Percentiles rank a stretch among this genome's conserved stretches.
These are phyloP conservation scores for Tachysurus fulvidraco DNA, from an alignment of 2,113 vertebrate species.

Conservation along the genomic window DNA sequence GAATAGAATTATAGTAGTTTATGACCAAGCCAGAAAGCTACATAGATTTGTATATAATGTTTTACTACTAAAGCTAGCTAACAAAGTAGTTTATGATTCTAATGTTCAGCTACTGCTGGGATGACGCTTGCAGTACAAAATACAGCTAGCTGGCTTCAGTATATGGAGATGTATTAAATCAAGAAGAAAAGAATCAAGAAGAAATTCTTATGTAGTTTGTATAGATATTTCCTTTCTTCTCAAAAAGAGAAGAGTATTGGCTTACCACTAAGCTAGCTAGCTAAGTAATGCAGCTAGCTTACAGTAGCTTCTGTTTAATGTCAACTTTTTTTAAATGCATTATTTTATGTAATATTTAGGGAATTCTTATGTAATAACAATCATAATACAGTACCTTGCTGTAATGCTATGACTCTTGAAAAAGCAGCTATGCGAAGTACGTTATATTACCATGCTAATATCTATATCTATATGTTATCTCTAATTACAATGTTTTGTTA, in stretches of 20 bases:
- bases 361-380: not conserved
- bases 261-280: not conserved
- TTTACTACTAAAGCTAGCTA: not conserved
- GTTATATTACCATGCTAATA: not conserved
- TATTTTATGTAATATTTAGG: not conserved
- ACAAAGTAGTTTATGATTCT: not conserved
- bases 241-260: not conserved
- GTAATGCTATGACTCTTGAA: not conserved
- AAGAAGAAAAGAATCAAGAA: not conserved
- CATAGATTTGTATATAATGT: not conserved
- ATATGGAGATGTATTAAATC: not conserved
- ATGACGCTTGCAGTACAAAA: not conserved
- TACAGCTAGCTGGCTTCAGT: not conserved
- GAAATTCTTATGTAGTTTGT: not conserved
- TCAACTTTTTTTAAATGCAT: not conserved
- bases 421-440: not conserved
- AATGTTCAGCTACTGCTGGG: not conserved
- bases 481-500: not conserved
- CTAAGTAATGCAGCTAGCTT: not conserved
- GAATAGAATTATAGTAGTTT: not conserved
- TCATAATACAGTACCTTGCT: not conserved
- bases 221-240: not conserved
- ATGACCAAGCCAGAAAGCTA: not conserved
- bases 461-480: not conserved
- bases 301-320: not conserved